Evolutionary conservation across 2,888 invertebrate genomes (phyloP), one percentile per base, ranked within the genome.

Genomic region (Stegana nigrithorax): DNA sequence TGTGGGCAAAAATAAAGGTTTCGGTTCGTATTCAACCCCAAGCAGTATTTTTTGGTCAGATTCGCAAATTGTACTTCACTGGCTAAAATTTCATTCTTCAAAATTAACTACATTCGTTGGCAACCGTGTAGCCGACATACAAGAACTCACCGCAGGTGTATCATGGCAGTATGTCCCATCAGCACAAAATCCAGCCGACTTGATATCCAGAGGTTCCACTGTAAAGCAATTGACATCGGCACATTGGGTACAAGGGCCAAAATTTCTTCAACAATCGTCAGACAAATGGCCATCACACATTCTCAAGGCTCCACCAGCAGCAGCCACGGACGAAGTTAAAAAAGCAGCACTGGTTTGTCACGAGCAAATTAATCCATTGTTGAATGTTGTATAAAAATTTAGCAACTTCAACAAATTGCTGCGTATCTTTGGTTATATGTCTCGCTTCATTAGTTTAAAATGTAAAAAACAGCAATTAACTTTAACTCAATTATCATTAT

Each of bases 161-260:
- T 17, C 45, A 19, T 67, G 67, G 66, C 62, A 59, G 23, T 62
- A 71, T 36, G 60, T 68, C 0, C 64, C 63, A 12, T 60, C 64
- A 2, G 21, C 62, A 2, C 32, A 59, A n/a, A 69, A 72, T 42
- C 63, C 66, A n/a, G 68, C 68, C 0, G 67, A 72, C 55, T 63
- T n/a, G 36, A 36, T 36, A 36, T 36, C 10, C 36, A 36, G 36
- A 5, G 36, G 36, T 10, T 36, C 36, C 10, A 36, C 36, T 36
- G 36, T 36, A 6, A 4, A 36, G 4, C 12, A 36, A 10, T 36
- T 36, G 10, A 36, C 36, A 10, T 36, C 36, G 14, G 10, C 10
- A 36, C 14, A n/a, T 14, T 36, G 36, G 36, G 14, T 10, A 36
- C 36, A 36, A 3, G 36, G 36, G 10, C 36, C 36, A 36, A 14